These are phyloP conservation scores for Montipora cactus DNA, from an alignment of 64 coral and sea anemone genomes.

Conservation along the genomic window DNA sequence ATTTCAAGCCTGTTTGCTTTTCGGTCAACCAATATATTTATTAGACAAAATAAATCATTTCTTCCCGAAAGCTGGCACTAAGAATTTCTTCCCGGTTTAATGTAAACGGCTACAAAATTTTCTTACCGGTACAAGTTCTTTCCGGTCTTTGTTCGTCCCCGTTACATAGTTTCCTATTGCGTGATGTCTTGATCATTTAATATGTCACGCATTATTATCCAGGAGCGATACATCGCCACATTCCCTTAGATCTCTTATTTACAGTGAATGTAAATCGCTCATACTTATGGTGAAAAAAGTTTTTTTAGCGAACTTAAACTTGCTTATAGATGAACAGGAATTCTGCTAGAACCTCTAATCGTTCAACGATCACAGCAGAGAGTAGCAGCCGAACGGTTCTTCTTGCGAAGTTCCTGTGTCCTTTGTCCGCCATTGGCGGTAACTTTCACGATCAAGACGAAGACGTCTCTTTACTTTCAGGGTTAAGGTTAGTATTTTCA, in stretches of 20 bases:
- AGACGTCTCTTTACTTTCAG: conserved; percentile 28
- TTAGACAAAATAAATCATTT: no score
- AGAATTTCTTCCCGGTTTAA: no score
- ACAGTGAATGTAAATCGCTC: conserved; percentile 41
- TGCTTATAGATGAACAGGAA: conserved; percentile 28
- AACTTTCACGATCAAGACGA: background rate
- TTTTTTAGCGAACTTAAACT: background rate
- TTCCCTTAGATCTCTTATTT: background rate
- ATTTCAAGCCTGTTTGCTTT: no score
- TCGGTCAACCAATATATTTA: no score
- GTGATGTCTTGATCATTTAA: background rate
- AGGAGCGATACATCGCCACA: background rate
- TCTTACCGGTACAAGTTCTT: no score
- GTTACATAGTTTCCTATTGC: background rate
- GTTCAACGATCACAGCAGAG: background rate
- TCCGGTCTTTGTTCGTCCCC: no score
- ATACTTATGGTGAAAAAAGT: background rate
- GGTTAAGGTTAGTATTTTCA: conserved; percentile 2
- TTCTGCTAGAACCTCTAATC: background rate
- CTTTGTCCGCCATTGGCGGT: conserved; percentile 28
- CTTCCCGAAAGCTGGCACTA: no score
- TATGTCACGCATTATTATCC: background rate
- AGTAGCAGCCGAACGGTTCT: conserved; percentile 10
- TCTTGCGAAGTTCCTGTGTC: conserved; percentile 38
- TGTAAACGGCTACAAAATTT: no score